Base-by-base conservation (phyloP, 2,113 vertebrate genomes). In the Tragelaphus scriptus region DNA sequence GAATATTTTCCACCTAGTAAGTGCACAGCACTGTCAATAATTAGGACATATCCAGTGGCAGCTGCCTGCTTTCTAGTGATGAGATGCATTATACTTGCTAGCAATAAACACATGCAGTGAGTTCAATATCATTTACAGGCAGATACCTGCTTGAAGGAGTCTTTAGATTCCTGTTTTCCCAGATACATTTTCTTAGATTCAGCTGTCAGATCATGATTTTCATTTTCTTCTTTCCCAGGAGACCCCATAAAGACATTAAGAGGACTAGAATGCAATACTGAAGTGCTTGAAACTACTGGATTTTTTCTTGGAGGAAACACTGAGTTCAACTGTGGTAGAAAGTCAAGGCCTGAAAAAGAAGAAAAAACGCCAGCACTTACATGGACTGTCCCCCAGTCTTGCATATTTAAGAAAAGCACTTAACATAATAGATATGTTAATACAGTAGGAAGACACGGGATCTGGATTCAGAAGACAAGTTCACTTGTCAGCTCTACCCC, bases 161-260 rank as follows among this genome's bases (percentile, higher is more conserved):
- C 99, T 97, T 97, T 99, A 44, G 98, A 87, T 44, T 99, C 99
- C 84, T 98, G 99, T 96, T 98, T 99, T 71, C 97, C 98, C 87
- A 96, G 58, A 97, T 59, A 96, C 19, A 96, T 88, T 97, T 99
- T 99, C 96, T 98, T 99, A 93, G 75, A 36, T 55, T 99, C 98
- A 91, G 93, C 61, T 71, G 98, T 98, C 86, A 71, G 63, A 97
- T 98, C 98, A 53, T 93, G 97, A 63, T 95, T 97, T 87, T 99
- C 98, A 97, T 99, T 99, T 93, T 99, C 99, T 82, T 99, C 99
- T 98, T 98, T 99, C 98, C 99, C 97, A 47, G 99, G 68, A 98
- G 99, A 96, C 97, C 98, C 97, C 97, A 99, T 90, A 95, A 99
- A 98, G 63, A 96, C 65, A 16, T 98, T 99, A 49, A 99, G 98